Evolutionary conservation across 2,797 vertebrate species (phyloP), one percentile per base, ranked within the genome.

Genomic region (Etheostoma nigrum): DNA sequence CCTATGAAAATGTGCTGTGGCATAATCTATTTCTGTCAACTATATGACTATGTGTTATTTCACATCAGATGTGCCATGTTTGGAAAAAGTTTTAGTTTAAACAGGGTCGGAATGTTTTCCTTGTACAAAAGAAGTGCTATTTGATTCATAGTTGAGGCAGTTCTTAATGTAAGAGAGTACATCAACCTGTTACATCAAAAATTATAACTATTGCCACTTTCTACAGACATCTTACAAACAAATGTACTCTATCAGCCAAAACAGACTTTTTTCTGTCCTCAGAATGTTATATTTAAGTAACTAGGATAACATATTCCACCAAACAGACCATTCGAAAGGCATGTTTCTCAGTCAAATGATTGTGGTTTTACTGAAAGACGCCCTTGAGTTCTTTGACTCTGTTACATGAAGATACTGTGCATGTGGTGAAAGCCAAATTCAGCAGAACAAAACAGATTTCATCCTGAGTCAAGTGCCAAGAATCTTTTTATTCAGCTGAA

Each of bases 401-500:
- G 70, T 79, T 69, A 79, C 73, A 78, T 83, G 81, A 69, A 64
- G 72, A 81, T 74, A 65, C 78, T 78, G 81, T 78, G 74, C 71
- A 68, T 85, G 76, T 76, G 71, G 67, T 78, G 75, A 51, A 72
- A 84, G 88, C 82, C 77, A 91, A 83, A 89, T 87, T 89, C 76
- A 86, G 80, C 84, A 73, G 83, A 89, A 91, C 85, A 87, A 87
- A 90, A 92, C 90, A 86, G 74, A 89, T 93, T 93, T 94, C 83
- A 90, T 91, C 81, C 88, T 84, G 86, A 89, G 85, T 88, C 84
- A 79, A 83, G 83, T 89, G 91, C 92, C 93, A 95, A 91, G 86
- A 92, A 83, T 89, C 86, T 89, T 91, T 90, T 89, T 84, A 93
- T 93, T 94, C 90, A 93, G 88, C 93, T 88, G 83, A 94, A 95